Evolutionary conservation across 2,113 vertebrate genomes (phyloP).

Genomic region (Colossoma macropomum): DNA sequence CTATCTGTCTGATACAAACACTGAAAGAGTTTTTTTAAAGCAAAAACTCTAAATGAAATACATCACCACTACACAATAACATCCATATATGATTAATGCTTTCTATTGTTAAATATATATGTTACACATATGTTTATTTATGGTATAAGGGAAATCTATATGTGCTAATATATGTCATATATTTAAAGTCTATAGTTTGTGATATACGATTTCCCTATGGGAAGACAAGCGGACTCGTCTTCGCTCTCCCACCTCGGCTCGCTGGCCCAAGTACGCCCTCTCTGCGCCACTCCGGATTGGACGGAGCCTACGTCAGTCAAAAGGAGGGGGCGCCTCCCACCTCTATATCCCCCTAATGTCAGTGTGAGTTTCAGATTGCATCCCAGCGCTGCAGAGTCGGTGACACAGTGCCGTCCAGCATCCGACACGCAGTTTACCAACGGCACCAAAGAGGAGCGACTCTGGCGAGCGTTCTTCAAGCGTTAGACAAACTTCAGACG

Average conservation of each 20-base stretch:
- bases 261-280: slow-evolving; percentile 66
- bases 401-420: neutral
- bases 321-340: slow-evolving; percentile 65
- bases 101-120: too few species aligned
- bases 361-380: slow-evolving; percentile 71
- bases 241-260: slow-evolving; percentile 48
- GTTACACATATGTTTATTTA: too few species aligned
- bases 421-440: neutral
- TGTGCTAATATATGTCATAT: too few species aligned
- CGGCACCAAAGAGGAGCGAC: neutral
- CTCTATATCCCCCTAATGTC: slow-evolving; percentile 73
- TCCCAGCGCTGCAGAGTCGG: slow-evolving; percentile 50
- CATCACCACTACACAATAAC: too few species aligned
- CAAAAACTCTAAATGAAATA: too few species aligned
- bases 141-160: too few species aligned
- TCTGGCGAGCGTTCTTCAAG: neutral
- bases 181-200: too few species aligned
- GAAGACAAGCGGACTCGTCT: neutral
- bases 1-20: too few species aligned
- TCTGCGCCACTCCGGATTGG: slow-evolving; percentile 71
- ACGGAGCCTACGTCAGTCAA: slow-evolving; percentile 70
- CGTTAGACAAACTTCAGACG: neutral
- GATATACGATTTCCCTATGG: too few species aligned
- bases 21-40: too few species aligned
- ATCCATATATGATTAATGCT: too few species aligned